phyloP scores from a whole-genome alignment of 2,888 invertebrate genomes.

The Pilophorus perplexus region DNA sequence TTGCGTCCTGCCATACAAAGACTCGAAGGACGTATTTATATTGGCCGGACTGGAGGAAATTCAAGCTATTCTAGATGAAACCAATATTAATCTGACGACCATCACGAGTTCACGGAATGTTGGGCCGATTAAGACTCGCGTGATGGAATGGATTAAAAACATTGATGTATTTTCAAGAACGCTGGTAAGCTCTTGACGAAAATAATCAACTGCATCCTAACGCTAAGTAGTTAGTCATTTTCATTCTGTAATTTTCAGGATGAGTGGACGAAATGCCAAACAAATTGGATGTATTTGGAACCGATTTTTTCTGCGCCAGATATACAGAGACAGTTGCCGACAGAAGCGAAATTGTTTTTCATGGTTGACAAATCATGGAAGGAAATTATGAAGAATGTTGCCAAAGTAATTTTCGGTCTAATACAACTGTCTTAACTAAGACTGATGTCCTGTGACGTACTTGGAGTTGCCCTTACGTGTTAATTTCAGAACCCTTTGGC shows the following conservation, averaged over 20 bases:
- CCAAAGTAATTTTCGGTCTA: conserved; percentile 68
- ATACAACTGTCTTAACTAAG: too few relatives aligned
- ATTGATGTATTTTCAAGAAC: conserved; percentile 77
- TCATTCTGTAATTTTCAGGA: conserved; percentile 62
- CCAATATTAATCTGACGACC: conserved; percentile 80
- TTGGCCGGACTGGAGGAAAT: conserved; percentile 82
- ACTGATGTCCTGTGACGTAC: too few relatives aligned
- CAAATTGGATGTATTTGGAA: conserved; percentile 91
- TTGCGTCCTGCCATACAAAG: conserved; percentile 72
- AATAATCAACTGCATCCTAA: too few relatives aligned
- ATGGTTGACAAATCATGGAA: conserved; percentile 88
- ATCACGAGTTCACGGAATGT: conserved; percentile 83
- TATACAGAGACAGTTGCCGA: conserved; percentile 87
- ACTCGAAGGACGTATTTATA: conserved; percentile 78
- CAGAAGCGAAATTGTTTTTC: conserved; percentile 82
- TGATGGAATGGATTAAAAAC: conserved; percentile 77
- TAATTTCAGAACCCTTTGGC: conserved; percentile 67
- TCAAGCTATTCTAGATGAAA: conserved; percentile 77
- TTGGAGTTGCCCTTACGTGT: too few relatives aligned
- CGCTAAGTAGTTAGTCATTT: neutral
- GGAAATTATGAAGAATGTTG: conserved; percentile 77
- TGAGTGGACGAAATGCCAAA: conserved; percentile 84
- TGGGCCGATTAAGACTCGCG: conserved; percentile 75
- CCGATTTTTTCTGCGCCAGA: conserved; percentile 93
- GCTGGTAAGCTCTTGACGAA: conserved; percentile 58